Percentiles rank a stretch among this genome's conserved stretches.
Conservation (phyloP, 2,888 invertebrate genomes). For the Drosophila basisetae region DNA sequence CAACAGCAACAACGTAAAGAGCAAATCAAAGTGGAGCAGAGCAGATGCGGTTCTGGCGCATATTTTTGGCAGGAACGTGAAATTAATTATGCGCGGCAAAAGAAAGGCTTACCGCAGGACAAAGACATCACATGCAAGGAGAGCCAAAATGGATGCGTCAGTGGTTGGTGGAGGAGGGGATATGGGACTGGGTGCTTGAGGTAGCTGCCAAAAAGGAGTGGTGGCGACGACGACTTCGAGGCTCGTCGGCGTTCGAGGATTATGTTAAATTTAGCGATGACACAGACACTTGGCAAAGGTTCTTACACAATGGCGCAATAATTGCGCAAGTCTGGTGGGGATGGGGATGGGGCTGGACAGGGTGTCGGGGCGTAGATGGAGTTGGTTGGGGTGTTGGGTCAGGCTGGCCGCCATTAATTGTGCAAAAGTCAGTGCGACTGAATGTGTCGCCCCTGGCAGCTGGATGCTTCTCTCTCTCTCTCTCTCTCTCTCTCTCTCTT, state of each 20-base stretch:
- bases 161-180: background rate
- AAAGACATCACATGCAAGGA: slow-evolving; percentile 56
- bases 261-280: slow-evolving; percentile 81
- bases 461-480: slow-evolving; percentile 16
- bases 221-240: slow-evolving; percentile 26
- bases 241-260: slow-evolving; percentile 63
- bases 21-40: slow-evolving; percentile 56
- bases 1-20: slow-evolving; percentile 27
- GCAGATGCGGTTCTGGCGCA: slow-evolving; percentile 62
- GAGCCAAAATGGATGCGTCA: background rate
- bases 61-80: slow-evolving; percentile 79
- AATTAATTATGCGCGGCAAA: slow-evolving; percentile 75
- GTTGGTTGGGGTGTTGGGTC: slow-evolving; percentile 4
- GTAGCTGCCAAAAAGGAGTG: slow-evolving; percentile 64
- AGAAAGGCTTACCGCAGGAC: slow-evolving; percentile 66
- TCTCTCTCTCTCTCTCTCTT: slow-evolving; percentile 1
- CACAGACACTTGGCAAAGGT: slow-evolving; percentile 80
- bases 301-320: slow-evolving; percentile 76
- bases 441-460: slow-evolving; percentile 54
- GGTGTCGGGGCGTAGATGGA: background rate
- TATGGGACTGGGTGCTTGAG: slow-evolving; percentile 18
- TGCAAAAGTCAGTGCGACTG: slow-evolving; percentile 74
- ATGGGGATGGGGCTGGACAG: background rate
- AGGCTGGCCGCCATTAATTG: slow-evolving; percentile 70
- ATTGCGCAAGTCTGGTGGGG: slow-evolving; percentile 54